phyloP scores from a whole-genome alignment of 2,797 vertebrate genomes.

The Yasuhikotakia modesta region DNA sequence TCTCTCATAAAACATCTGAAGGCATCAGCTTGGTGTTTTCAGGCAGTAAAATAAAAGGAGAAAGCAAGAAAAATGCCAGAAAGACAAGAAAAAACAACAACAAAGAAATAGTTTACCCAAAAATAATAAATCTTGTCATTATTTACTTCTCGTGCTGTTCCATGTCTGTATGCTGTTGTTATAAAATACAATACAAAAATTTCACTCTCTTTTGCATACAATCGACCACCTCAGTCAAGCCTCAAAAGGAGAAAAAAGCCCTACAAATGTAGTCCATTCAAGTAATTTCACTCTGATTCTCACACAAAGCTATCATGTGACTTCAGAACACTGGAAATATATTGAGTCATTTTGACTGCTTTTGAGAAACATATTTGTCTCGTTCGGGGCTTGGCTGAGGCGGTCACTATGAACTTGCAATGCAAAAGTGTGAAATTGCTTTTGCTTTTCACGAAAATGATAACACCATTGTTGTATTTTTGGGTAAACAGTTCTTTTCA shows the following conservation, averaged over 20 bases:
- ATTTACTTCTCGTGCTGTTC: not conserved
- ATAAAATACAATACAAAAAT: not conserved
- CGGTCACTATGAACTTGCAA: not conserved
- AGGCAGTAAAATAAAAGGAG: conserved; percentile 65
- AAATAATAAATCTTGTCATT: not conserved
- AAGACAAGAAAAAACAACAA: not conserved
- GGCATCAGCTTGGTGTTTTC: conserved; percentile 75
- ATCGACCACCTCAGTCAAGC: no score
- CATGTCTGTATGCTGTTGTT: not conserved
- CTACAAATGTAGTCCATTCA: not conserved
- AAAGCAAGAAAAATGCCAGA: conserved; percentile 40
- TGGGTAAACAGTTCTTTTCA: not conserved
- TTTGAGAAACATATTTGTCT: not conserved
- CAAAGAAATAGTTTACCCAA: not conserved
- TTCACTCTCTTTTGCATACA: conserved; percentile 2
- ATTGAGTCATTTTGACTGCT: not conserved
- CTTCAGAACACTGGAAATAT: not conserved
- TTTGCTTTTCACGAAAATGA: not conserved
- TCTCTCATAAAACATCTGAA: conserved; percentile 66
- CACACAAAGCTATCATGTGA: not conserved
- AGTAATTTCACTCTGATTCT: not conserved
- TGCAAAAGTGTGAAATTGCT: not conserved
- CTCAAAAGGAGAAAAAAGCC: not conserved
- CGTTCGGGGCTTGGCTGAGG: not conserved
- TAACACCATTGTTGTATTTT: not conserved